Evolutionary conservation across 2,113 vertebrate genomes (phyloP).

Genomic region (Bungarus multicinctus): DNA sequence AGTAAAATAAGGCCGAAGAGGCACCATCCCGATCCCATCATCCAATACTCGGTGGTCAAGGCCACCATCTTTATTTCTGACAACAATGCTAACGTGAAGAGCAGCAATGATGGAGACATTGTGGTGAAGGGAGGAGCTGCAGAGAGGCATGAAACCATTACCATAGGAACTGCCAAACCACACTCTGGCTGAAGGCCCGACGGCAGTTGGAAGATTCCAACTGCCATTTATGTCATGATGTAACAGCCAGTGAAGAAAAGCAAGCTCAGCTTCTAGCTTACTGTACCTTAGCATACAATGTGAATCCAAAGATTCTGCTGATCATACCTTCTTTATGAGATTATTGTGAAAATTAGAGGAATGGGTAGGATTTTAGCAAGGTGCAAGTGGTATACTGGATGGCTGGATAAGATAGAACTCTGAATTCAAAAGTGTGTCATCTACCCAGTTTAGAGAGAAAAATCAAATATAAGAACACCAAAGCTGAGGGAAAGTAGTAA

Average conservation of each 20-base stretch:
- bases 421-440: too few species aligned
- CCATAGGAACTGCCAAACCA: conserved; percentile 6
- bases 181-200: neutral
- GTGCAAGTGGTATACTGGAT: too few species aligned
- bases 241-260: neutral
- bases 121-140: rapidly evolving
- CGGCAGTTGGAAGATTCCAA: neutral
- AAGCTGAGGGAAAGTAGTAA: too few species aligned
- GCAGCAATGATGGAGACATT: rapidly evolving
- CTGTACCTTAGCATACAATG: too few species aligned
- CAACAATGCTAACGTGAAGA: rapidly evolving
- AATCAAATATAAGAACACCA: too few species aligned
- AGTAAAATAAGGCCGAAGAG: conserved; percentile 87
- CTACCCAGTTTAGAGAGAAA: too few species aligned
- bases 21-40: conserved; percentile 90
- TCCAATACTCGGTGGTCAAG: conserved; percentile 67
- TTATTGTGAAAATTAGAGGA: too few species aligned
- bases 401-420: too few species aligned
- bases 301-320: too few species aligned
- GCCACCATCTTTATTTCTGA: conserved; percentile 83
- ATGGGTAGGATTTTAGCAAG: too few species aligned
- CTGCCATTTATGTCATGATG: neutral
- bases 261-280: too few species aligned
- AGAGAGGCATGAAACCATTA: conserved; percentile 13
- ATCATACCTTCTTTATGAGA: too few species aligned